Evolutionary conservation across 2,797 vertebrate genomes (phyloP).

Genomic region (Diplodus puntazzo): DNA sequence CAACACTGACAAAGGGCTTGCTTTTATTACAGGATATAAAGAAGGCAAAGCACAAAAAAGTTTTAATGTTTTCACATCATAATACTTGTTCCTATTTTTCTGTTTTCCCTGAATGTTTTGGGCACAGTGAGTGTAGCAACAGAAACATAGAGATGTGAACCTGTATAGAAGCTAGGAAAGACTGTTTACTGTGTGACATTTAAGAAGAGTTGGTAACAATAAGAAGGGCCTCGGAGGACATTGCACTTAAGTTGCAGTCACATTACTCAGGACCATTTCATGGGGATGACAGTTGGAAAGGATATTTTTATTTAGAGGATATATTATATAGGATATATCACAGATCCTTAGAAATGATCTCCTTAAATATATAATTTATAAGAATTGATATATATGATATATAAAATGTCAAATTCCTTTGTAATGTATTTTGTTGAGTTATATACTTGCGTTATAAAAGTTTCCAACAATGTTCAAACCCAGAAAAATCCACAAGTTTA

Average conservation of each 20-base stretch:
- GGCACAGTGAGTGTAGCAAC: not conserved
- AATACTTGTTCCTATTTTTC: not conserved
- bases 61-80: not conserved
- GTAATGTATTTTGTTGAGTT: too few species aligned
- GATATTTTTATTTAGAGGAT: too few species aligned
- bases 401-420: too few species aligned
- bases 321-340: too few species aligned
- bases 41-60: not conserved
- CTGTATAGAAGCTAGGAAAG: not conserved
- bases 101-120: not conserved
- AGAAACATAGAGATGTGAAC: not conserved
- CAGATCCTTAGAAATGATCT: not conserved
- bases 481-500: too few species aligned
- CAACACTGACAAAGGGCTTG: not conserved
- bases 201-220: conserved; percentile 3
- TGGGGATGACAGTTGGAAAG: too few species aligned
- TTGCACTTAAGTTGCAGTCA: not conserved
- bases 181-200: conserved; percentile 20
- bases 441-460: too few species aligned
- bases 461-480: too few species aligned
- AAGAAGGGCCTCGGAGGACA: not conserved
- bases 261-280: not conserved
- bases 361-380: not conserved
- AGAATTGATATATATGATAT: too few species aligned
- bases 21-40: conserved; percentile 14